Evolutionary conservation across 2,888 invertebrate genomes (phyloP).

Genomic region (Drosophila diplacantha): DNA sequence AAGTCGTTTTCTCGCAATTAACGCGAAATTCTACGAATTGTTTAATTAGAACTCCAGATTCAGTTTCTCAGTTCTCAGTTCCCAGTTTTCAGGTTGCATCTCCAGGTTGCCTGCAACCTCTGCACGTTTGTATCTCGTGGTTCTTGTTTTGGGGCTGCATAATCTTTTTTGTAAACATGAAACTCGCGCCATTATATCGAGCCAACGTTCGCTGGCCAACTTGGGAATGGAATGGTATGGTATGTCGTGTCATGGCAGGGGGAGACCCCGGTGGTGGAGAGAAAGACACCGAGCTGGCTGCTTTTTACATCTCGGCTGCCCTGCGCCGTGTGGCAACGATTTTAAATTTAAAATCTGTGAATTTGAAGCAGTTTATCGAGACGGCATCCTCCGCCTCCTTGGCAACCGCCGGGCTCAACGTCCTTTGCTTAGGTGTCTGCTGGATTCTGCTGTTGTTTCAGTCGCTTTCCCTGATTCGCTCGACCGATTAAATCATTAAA

Average conservation of each 20-base stretch:
- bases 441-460: slow-evolving; percentile 25
- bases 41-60: slow-evolving; percentile 77
- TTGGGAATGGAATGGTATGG: slow-evolving; percentile 31
- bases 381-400: slow-evolving; percentile 9
- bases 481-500: slow-evolving; percentile 76
- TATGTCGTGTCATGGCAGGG: not conserved
- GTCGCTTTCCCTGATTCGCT: slow-evolving; percentile 50
- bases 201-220: slow-evolving; percentile 35
- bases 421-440: slow-evolving; percentile 64
- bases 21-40: slow-evolving; percentile 79
- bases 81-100: slow-evolving; percentile 31
- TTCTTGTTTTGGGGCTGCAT: slow-evolving; percentile 54
- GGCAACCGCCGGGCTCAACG: slow-evolving; percentile 3
- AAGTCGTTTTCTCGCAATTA: slow-evolving; percentile 78
- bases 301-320: slow-evolving; percentile 46
- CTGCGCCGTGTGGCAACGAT: slow-evolving; percentile 58
- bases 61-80: slow-evolving; percentile 28
- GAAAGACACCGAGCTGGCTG: slow-evolving; percentile 20
- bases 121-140: slow-evolving; percentile 61
- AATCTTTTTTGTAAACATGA: slow-evolving; percentile 75
- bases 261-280: slow-evolving; percentile 7
- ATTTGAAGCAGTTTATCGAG: slow-evolving; percentile 75
- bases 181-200: slow-evolving; percentile 76
- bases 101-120: slow-evolving; percentile 29
- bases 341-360: slow-evolving; percentile 75